Conservation (phyloP, 2,888 invertebrate species). For the Iselma pallidipennis region DNA sequence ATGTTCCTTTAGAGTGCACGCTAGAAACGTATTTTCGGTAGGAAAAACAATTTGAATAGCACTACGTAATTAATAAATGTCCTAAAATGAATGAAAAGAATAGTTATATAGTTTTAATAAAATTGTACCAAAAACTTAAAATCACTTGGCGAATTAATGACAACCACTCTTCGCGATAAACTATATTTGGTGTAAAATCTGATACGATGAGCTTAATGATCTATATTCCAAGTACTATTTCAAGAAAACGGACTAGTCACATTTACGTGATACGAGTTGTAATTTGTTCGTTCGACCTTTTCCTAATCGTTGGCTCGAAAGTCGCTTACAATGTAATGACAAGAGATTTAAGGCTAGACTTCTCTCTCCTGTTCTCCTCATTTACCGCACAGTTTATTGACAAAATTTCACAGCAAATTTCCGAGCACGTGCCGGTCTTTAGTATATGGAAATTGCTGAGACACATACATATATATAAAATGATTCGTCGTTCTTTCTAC, state of each 20-base stretch:
- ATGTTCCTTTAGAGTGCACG: too few relatives aligned
- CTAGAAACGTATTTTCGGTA: too few relatives aligned
- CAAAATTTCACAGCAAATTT: constrained; percentile 28
- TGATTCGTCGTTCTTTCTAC: neutral
- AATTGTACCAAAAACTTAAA: too few relatives aligned
- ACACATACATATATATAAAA: too few relatives aligned
- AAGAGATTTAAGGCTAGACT: constrained; percentile 30
- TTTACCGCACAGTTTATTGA: constrained; percentile 31
- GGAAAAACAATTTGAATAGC: too few relatives aligned
- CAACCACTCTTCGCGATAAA: too few relatives aligned
- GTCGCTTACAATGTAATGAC: constrained; percentile 29
- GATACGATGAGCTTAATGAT: neutral
- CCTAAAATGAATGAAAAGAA: too few relatives aligned
- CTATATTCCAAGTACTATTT: neutral
- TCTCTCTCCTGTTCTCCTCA: constrained; percentile 26
- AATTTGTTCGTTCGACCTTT: constrained; percentile 28
- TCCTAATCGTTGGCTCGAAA: constrained; percentile 28
- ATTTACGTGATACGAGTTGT: constrained; percentile 29
- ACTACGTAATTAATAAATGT: too few relatives aligned
- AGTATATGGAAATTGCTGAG: constrained; percentile 16
- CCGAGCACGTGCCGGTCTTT: constrained; percentile 30
- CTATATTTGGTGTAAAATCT: neutral
- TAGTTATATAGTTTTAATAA: too few relatives aligned
- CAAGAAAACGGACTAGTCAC: constrained; percentile 13
- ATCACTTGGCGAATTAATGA: too few relatives aligned